These are phyloP conservation scores for Lasioglossum villosulum DNA, from an alignment of 2,888 invertebrate species.

Conservation along the genomic window DNA sequence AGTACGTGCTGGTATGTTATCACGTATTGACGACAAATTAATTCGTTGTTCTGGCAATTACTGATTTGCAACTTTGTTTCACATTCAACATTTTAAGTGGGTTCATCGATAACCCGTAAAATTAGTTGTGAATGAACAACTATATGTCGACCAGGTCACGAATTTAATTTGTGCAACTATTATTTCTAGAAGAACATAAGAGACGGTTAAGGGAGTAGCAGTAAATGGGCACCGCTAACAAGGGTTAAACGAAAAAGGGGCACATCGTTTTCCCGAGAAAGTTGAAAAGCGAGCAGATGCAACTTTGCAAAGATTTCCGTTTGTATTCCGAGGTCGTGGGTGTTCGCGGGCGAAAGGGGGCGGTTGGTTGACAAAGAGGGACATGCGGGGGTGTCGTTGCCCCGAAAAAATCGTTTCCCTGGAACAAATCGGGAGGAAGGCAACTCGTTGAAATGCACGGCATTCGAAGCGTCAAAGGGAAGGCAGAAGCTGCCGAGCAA, in stretches of 20 bases:
- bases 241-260: neutral
- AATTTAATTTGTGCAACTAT: neutral
- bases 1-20: neutral
- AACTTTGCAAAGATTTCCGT: neutral
- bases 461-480: slow-evolving; percentile 74
- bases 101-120: no score
- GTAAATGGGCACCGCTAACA: neutral
- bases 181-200: neutral
- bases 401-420: slow-evolving; percentile 71
- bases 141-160: neutral
- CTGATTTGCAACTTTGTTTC: no score
- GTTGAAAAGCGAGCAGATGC: neutral
- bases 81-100: no score
- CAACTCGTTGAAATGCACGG: slow-evolving; percentile 74
- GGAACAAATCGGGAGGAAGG: slow-evolving; percentile 73
- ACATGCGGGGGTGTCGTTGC: slow-evolving; percentile 56
- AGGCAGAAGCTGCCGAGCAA: slow-evolving; percentile 71
- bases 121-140: no score
- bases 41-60: no score
- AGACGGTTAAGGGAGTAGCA: neutral
- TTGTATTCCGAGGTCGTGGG: neutral
- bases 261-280: neutral
- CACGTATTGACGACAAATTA: no score
- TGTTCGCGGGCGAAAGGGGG: slow-evolving; percentile 24
- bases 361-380: neutral